Percentiles rank a stretch among this genome's conserved stretches.
Evolutionary conservation across 2,888 invertebrate species (phyloP).

Genomic region (Nineta flava): DNA sequence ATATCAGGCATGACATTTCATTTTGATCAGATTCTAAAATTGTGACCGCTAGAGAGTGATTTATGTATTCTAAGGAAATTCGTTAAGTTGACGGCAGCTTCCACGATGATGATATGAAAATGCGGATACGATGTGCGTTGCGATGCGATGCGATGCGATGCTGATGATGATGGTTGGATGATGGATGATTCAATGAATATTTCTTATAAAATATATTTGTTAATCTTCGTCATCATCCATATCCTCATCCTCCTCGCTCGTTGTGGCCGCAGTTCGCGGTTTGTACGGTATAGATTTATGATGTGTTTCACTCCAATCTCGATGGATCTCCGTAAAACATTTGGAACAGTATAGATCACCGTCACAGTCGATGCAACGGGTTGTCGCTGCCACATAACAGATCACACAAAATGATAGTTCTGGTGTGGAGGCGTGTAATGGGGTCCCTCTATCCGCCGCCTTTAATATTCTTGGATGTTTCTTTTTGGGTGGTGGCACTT

Average conservation of each 20-base stretch:
- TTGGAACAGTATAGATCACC: constrained; percentile 63
- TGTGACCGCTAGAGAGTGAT: too few species aligned
- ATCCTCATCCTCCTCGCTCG: constrained; percentile 4
- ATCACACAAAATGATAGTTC: constrained; percentile 73
- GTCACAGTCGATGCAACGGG: constrained; percentile 60
- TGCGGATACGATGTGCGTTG: too few species aligned
- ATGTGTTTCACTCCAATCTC: constrained; percentile 25
- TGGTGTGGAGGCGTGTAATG: constrained; percentile 16
- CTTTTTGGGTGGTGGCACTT: constrained; percentile 1
- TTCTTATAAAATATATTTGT: neutral
- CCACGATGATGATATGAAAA: too few species aligned
- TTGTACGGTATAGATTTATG: constrained; percentile 14
- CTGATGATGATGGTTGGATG: too few species aligned
- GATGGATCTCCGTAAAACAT: constrained; percentile 58
- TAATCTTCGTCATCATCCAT: neutral
- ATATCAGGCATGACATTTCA: too few species aligned
- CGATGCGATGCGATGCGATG: too few species aligned
- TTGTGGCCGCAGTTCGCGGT: neutral
- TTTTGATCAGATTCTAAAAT: too few species aligned
- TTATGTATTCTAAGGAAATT: too few species aligned
- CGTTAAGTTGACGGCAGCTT: too few species aligned
- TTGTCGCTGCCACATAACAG: constrained; percentile 64
- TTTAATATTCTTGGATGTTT: constrained; percentile 6
- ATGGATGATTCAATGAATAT: too few species aligned
- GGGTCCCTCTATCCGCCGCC: constrained; percentile 9